Percentiles rank a stretch among this genome's conserved stretches.
Conservation (phyloP, 1,140 invertebrate genomes). For the Drosophila quadrilineata region DNA sequence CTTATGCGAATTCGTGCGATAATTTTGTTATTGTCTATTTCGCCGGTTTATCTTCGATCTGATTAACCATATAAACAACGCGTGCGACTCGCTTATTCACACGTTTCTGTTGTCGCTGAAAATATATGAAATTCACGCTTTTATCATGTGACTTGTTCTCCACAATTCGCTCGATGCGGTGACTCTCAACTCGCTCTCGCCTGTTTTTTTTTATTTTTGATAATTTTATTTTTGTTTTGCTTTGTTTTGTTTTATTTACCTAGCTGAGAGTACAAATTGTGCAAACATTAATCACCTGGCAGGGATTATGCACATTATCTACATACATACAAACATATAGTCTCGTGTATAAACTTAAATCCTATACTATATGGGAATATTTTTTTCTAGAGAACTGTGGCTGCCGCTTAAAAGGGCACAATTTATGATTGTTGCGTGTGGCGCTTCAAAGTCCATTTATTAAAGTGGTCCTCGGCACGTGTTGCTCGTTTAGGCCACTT, state of each 20-base stretch:
- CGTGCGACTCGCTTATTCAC: constrained; percentile 62
- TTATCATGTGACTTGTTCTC: constrained; percentile 63
- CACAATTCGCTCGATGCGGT: background rate
- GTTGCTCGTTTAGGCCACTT: constrained; percentile 14
- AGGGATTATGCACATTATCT: constrained; percentile 36
- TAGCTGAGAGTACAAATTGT: constrained; percentile 44
- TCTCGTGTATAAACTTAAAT: background rate
- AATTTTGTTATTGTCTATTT: constrained; percentile 47
- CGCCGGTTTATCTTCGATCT: constrained; percentile 58
- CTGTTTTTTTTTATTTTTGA: too few species aligned
- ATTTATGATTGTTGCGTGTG: constrained; percentile 27
- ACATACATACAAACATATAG: background rate
- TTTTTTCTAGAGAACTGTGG: constrained; percentile 9
- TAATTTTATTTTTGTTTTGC: too few species aligned
- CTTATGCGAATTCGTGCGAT: background rate
- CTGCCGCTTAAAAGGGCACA: constrained; percentile 2
- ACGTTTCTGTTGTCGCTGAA: constrained; percentile 61
- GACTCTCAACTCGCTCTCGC: constrained; percentile 6
- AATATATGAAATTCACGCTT: constrained; percentile 63
- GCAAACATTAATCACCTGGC: constrained; percentile 59
- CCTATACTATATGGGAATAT: background rate
- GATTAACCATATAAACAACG: constrained; percentile 58
- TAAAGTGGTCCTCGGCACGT: constrained; percentile 25
- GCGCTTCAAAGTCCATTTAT: constrained; percentile 30
- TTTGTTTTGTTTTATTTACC: constrained; percentile 9